Conservation (phyloP, 1,140 invertebrate species). For the Zaprionus taronus region DNA sequence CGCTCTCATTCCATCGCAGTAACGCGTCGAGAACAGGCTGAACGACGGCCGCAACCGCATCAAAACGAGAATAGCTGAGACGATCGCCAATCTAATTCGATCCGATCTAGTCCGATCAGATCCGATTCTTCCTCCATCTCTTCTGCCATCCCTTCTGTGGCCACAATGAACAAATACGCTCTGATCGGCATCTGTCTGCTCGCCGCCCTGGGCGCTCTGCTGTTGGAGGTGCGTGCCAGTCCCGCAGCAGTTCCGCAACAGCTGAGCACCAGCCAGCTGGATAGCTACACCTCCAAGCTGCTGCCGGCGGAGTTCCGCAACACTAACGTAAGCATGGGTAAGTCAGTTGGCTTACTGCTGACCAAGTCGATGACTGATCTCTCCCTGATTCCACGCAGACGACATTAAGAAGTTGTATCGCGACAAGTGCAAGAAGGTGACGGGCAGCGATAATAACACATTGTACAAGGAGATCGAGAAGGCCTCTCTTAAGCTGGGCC, state of each 20-base stretch:
- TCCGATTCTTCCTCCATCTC: background rate
- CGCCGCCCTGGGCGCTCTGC: slow-evolving; percentile 53
- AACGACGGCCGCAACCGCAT: slow-evolving; percentile 5
- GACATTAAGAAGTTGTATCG: slow-evolving; percentile 67
- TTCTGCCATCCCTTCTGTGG: background rate
- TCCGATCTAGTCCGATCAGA: background rate
- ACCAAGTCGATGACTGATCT: background rate
- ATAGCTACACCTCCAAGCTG: slow-evolving; percentile 57
- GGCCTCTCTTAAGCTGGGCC: slow-evolving; percentile 69
- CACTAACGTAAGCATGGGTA: slow-evolving; percentile 64
- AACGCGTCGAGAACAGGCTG: slow-evolving; percentile 34
- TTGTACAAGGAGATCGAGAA: slow-evolving; percentile 74
- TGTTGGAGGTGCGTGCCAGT: slow-evolving; percentile 60
- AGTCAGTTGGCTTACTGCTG: slow-evolving; percentile 20
- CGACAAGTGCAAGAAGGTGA: slow-evolving; percentile 77
- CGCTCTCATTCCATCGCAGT: slow-evolving; percentile 35
- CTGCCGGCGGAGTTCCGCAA: slow-evolving; percentile 70
- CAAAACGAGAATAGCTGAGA: background rate
- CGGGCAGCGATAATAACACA: slow-evolving; percentile 56
- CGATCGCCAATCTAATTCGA: slow-evolving; percentile 17
- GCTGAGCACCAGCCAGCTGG: slow-evolving; percentile 53
- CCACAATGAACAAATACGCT: slow-evolving; percentile 64
- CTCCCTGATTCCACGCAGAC: slow-evolving; percentile 24
- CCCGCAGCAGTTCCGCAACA: slow-evolving; percentile 37
- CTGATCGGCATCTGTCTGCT: slow-evolving; percentile 59